Evolutionary conservation across 1,140 invertebrate genomes (phyloP), one percentile per base, ranked within the genome.

Genomic region (Tetramorium alpestre): DNA sequence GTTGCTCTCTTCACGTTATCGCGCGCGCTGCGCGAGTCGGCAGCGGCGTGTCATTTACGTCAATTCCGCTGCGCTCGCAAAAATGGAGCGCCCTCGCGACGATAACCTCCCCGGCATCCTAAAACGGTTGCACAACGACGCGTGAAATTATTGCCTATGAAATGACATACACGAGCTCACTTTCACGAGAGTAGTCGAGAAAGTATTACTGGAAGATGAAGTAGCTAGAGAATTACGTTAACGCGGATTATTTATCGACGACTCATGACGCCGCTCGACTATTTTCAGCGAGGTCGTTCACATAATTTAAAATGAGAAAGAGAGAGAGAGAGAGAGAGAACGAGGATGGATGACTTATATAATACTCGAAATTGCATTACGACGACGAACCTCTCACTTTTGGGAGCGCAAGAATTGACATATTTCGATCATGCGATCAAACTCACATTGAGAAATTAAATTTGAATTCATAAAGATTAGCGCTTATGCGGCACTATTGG

Each of bases 221-320:
- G 54, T 33, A 69, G 41, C 41, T 44, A 41, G 56, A 38, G 80
- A 75, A 84, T 84, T 38, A 33, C 54, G 56, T 47, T 84, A 75
- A 75, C 41, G 78, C 54, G 51, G 54, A 58, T 54, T 38, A 75
- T 84, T 84, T 84, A 84, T 84, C 69, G 67, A 70, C 51, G 64
- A 84, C 80, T 84, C 80, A 11, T 69, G 69, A 75, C 41, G 7
- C 25, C 38, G 80, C 56, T n/a, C 18, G 69, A 73, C 80, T 84
- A 82, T 73, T 84, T 84, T 84, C 54, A 75, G 44, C 41, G 80
- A 38, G 54, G 41, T 75, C 54, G 33, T 44, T 70, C 54, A 60
- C 69, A 58, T 82, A 73, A 73, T 82, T 70, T 82, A 33, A 33
- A 33, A 33, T 33, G 41, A 69, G 22, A 16, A 11, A 7, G 38